Evolutionary conservation across 2,888 invertebrate species (phyloP).

Genomic region (Sipunculus nudus): DNA sequence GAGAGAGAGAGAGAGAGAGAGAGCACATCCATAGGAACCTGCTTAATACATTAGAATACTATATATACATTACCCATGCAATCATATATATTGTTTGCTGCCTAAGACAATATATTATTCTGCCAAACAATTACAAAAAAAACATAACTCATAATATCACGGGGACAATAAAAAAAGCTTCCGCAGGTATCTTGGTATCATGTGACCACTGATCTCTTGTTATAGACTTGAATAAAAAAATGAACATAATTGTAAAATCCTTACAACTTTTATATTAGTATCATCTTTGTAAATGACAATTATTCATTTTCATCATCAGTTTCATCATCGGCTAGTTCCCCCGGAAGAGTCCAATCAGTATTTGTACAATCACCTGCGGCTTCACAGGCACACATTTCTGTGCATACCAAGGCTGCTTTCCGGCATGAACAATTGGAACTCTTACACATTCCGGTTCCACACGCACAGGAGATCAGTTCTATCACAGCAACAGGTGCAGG

Average conservation of each 20-base stretch:
- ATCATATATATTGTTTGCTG: too few species aligned
- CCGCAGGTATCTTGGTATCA: not conserved
- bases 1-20: too few species aligned
- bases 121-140: too few species aligned
- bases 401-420: not conserved
- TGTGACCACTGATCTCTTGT: too few species aligned
- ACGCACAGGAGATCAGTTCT: not conserved
- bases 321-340: not conserved
- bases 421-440: not conserved
- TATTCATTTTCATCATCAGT: not conserved
- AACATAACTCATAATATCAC: too few species aligned
- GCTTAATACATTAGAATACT: too few species aligned
- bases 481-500: not conserved
- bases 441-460: not conserved
- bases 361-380: not conserved
- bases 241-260: too few species aligned
- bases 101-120: too few species aligned
- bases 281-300: not conserved
- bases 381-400: not conserved
- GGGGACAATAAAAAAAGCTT: not conserved
- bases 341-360: not conserved
- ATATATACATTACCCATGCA: too few species aligned
- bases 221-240: too few species aligned
- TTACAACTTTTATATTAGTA: not conserved
- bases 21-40: too few species aligned